Percentiles rank a stretch among this genome's conserved stretches.
phyloP scores from a whole-genome alignment of 2,113 vertebrate genomes.

The Nerophis ophidion region DNA sequence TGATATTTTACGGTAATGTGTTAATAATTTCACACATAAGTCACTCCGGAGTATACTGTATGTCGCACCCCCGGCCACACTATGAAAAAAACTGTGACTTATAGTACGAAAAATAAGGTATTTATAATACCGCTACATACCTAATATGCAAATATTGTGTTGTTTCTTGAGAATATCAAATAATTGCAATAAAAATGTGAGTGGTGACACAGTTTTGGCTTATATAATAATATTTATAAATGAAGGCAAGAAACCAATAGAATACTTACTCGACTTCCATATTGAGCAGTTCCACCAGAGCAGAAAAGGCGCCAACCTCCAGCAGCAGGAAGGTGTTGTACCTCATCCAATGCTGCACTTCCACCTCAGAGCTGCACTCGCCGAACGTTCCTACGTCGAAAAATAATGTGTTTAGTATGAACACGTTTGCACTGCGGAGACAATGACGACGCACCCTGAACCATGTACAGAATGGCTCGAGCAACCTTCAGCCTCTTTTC shows the following conservation, averaged over 20 bases:
- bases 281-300: slow-evolving; percentile 95
- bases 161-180: too few relatives aligned
- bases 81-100: too few relatives aligned
- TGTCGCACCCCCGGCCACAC: too few relatives aligned
- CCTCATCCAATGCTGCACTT: slow-evolving; percentile 93
- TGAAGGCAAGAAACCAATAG: neutral
- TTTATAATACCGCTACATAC: too few relatives aligned
- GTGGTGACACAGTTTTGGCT: too few relatives aligned
- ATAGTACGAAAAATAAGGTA: too few relatives aligned
- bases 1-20: too few relatives aligned
- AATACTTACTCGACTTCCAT: slow-evolving; percentile 95
- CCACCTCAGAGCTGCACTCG: slow-evolving; percentile 85
- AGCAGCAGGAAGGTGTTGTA: slow-evolving; percentile 92
- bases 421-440: neutral
- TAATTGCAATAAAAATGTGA: too few relatives aligned
- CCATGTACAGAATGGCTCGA: slow-evolving; percentile 90
- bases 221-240: too few relatives aligned
- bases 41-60: too few relatives aligned
- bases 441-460: slow-evolving; percentile 77
- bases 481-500: slow-evolving; percentile 87
- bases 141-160: too few relatives aligned
- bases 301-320: slow-evolving; percentile 90
- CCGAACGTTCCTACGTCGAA: slow-evolving; percentile 82
- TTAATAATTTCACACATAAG: too few relatives aligned
- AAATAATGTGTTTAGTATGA: neutral